phyloP scores from a whole-genome alignment of 2,888 invertebrate genomes.

The Aplocera efformata region DNA sequence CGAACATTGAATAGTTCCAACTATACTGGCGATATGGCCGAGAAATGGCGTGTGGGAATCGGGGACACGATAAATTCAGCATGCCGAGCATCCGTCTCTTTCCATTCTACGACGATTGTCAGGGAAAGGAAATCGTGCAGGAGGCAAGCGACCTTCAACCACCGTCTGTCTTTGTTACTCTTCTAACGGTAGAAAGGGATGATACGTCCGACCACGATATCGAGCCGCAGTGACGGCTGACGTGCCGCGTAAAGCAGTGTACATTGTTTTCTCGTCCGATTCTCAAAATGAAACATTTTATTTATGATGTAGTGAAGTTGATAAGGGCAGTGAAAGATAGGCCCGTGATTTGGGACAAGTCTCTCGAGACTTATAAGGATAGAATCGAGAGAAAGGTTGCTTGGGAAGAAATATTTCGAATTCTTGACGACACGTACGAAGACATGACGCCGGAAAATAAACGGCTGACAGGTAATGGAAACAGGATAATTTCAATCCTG shows the following conservation, averaged over 20 bases:
- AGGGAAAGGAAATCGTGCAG: conserved; percentile 32
- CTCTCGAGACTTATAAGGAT: conserved; percentile 64
- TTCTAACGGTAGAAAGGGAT: conserved; percentile 31
- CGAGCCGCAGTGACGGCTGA: conserved; percentile 46
- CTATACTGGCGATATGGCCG: conserved; percentile 29
- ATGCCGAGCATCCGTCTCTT: conserved; percentile 1
- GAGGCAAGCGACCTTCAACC: conserved; percentile 55
- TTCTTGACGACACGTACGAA: conserved; percentile 55
- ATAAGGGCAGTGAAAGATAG: conserved; percentile 50
- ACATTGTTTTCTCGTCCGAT: conserved; percentile 37
- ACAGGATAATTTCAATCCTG: conserved; percentile 17
- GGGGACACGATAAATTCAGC: conserved; percentile 4
- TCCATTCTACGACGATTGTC: background rate
- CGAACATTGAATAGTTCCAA: conserved; percentile 27
- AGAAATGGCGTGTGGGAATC: conserved; percentile 11
- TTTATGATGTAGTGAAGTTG: conserved; percentile 56
- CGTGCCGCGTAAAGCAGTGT: conserved; percentile 46
- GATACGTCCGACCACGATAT: conserved; percentile 53
- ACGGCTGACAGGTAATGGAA: conserved; percentile 45
- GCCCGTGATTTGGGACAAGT: conserved; percentile 68
- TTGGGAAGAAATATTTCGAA: conserved; percentile 64
- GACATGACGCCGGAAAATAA: conserved; percentile 54
- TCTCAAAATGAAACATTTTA: conserved; percentile 55
- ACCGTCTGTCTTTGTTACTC: conserved; percentile 35
- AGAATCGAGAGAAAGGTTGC: conserved; percentile 56